Conservation (phyloP, 2,797 vertebrate species). For the Intellagama lesueurii region DNA sequence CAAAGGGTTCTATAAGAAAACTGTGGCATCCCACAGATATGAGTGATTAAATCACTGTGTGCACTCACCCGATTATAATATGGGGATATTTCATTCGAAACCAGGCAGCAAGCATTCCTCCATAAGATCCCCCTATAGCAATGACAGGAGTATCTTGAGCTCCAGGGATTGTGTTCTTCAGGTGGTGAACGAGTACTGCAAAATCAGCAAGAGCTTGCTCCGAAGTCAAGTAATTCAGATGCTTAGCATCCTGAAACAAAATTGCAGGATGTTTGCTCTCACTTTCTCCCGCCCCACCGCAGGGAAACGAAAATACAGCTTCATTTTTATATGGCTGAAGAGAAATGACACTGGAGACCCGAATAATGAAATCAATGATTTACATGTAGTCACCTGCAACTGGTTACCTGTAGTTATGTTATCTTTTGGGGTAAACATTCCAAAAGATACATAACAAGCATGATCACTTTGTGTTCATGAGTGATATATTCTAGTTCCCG, state of each 20-base stretch:
- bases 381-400: no score
- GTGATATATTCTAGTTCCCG: no score
- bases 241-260: constrained; percentile 86
- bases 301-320: no score
- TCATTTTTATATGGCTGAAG: neutral
- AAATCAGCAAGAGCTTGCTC: constrained; percentile 97
- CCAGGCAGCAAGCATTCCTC: constrained; percentile 97
- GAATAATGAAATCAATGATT: no score
- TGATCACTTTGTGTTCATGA: no score
- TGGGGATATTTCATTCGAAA: constrained; percentile 97
- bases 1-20: neutral
- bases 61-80: constrained; percentile 88
- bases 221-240: constrained; percentile 93
- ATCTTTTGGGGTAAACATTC: no score
- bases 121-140: constrained; percentile 93
- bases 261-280: neutral
- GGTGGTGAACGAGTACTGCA: constrained; percentile 84
- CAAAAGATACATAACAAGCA: no score
- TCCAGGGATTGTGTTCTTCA: constrained; percentile 81
- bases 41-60: no score
- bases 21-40: no score
- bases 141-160: constrained; percentile 89
- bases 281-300: neutral
- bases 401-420: no score
- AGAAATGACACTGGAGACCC: neutral